Conservation (phyloP, 2,113 vertebrate genomes). For the Ictidomys tridecemlineatus region DNA sequence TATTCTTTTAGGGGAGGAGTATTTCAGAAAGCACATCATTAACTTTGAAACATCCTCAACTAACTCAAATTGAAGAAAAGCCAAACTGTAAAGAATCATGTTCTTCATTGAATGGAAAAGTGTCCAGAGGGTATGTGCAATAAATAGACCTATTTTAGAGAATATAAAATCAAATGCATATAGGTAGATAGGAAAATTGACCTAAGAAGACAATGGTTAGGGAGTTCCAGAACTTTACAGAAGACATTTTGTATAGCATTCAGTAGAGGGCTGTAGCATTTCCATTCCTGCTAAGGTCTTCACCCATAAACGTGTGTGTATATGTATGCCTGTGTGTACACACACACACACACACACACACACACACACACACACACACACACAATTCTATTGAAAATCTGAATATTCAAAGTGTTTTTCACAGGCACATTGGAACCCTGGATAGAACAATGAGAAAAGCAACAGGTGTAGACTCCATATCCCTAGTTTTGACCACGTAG, state of each 20-base stretch:
- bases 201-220: not conserved
- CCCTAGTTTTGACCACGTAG: not conserved
- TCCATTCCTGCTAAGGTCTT: not conserved
- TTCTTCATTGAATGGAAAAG: slow-evolving; percentile 2
- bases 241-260: not conserved
- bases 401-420: not conserved
- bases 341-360: no score
- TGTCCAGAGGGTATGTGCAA: not conserved
- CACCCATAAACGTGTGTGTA: not conserved
- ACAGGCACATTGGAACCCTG: not conserved
- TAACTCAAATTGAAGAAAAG: slow-evolving; percentile 15
- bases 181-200: not conserved
- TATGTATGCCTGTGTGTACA: no score
- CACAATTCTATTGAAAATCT: not conserved
- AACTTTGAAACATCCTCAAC: slow-evolving; percentile 55
- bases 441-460: not conserved
- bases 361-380: no score
- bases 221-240: not conserved
- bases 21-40: slow-evolving; percentile 49
- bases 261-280: not conserved
- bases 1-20: not conserved
- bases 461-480: not conserved
- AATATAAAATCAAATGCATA: not conserved
- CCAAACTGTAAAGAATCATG: slow-evolving; percentile 6
- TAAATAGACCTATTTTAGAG: not conserved